Evolutionary conservation across 2,797 vertebrate genomes (phyloP).

Genomic region (Taeniopygia guttata): DNA sequence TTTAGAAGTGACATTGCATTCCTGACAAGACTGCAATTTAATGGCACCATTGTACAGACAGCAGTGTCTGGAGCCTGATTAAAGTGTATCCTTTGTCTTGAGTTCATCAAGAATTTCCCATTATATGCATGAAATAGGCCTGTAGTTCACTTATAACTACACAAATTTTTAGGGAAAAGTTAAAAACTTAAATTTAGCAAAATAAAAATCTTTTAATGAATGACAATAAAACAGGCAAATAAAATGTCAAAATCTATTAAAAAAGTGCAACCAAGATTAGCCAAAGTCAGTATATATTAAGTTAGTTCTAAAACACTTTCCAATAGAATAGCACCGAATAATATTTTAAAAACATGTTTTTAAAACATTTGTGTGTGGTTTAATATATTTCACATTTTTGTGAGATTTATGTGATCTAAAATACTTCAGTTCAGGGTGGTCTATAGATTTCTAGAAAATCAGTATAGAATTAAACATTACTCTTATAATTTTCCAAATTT

Average conservation of each 20-base stretch:
- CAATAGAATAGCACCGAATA: not conserved
- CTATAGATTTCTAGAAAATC: not conserved
- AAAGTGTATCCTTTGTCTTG: not conserved
- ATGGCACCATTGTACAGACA: not conserved
- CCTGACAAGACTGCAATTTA: not conserved
- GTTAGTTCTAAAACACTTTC: conserved; percentile 1
- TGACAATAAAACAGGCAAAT: conserved; percentile 6
- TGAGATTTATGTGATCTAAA: not conserved
- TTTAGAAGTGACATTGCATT: not conserved
- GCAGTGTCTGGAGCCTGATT: not conserved
- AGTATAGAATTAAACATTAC: not conserved
- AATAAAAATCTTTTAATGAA: not conserved
- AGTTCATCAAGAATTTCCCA: not conserved
- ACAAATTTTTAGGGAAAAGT: not conserved
- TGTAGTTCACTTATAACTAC: not conserved
- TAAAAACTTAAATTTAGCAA: not conserved
- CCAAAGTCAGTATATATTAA: not conserved
- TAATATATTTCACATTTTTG: not conserved
- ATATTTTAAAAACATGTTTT: not conserved
- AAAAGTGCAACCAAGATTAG: not conserved
- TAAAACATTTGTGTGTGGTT: not conserved
- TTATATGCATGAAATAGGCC: not conserved
- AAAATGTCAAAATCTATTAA: not conserved
- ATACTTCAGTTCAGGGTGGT: not conserved
- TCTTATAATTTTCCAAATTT: not conserved